phyloP scores from a whole-genome alignment of 1,140 invertebrate genomes.

The Samia ricini region DNA sequence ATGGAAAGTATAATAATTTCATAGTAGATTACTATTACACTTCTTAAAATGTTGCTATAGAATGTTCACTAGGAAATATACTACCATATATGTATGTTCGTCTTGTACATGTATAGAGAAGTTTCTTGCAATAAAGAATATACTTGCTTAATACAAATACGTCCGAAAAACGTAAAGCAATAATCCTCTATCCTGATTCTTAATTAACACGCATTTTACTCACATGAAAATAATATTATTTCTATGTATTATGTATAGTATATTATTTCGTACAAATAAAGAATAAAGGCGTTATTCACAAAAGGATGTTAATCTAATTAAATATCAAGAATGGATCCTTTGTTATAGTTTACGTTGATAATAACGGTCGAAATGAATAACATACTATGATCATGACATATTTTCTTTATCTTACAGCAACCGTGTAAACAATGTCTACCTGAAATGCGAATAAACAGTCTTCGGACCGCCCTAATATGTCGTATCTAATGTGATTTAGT shows the following conservation, averaged over 20 bases:
- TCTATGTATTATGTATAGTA: neutral
- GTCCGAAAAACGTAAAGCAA: no score
- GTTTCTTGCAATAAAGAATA: no score
- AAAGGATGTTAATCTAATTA: neutral
- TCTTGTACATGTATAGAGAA: no score
- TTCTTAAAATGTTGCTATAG: no score
- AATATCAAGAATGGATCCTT: neutral
- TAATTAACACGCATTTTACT: no score
- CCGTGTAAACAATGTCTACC: conserved; percentile 1
- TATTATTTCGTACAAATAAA: neutral
- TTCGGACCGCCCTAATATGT: conserved; percentile 13
- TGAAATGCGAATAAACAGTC: neutral
- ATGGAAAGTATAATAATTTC: no score
- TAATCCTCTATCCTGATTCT: no score
- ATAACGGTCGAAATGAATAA: neutral
- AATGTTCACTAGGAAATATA: no score
- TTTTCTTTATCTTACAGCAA: conserved; percentile 10
- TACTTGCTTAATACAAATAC: no score
- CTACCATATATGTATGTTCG: no score
- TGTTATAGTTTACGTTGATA: neutral
- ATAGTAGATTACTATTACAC: no score
- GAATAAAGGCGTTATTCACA: neutral
- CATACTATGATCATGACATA: neutral
- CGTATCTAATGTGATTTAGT: conserved; percentile 22
- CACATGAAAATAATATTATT: neutral